Base-by-base conservation (phyloP, 2,113 vertebrate species). In the Pangasianodon gigas region DNA sequence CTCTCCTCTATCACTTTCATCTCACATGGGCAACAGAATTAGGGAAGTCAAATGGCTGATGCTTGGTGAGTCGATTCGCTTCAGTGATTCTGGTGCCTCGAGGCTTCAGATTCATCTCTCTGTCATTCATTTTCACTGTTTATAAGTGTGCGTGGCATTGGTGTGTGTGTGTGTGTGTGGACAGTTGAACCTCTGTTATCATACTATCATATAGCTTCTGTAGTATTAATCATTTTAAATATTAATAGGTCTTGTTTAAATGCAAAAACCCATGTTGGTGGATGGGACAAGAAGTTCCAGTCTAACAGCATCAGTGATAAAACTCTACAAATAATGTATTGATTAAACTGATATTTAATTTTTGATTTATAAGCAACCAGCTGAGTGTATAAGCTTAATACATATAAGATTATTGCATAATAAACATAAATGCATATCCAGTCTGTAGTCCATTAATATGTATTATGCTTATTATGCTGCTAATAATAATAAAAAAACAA, bases 1-100 rank as follows among this genome's bases (percentile, higher is more conserved):
- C 26, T 51, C 18, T 75, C 9, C 48, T 58, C 19, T 60, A 56
- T 74, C 60, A 71, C 75, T 85, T 69, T 41, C 84, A 56, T 90
- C 89, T 93, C 91, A 46, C 87, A 88, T 46, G 65, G 69, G 65
- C 51, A 29, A 54, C 48, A 41, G 10, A 54, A 69, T 83, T 67
- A 83, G 32, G 46, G 13, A 69, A 83, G 52, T 84, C 51, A 48
- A 56, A 84, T 58, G 14, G 51, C 80, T 58, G 51, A 82, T 29
- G n/a, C 62, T 82, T 26, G 62, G 56, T 51, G 24, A 84, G 80
- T 69, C 65, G 1, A 74, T 74, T 46, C 8, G 65, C 51, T 84
- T 84, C 60, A 83, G 7, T 71, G 48, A 56, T 37, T 88, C 24
- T 83, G 67, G 71, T 75, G 37, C 71, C 71, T 21, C 8, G 2